Conservation (phyloP, 2,797 vertebrate genomes). For the Pelodytes ibericus region DNA sequence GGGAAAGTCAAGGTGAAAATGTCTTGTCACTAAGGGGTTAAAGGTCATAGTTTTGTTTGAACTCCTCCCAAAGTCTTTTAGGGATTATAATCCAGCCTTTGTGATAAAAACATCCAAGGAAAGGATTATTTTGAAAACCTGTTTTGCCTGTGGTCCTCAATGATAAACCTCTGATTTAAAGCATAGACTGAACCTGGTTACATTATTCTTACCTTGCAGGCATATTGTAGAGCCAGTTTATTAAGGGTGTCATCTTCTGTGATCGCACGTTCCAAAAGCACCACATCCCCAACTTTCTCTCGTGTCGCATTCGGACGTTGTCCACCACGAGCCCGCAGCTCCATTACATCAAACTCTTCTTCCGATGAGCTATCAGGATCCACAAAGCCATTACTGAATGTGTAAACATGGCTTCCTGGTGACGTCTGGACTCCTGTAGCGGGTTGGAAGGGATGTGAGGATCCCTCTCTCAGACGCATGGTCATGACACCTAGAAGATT, state of each 20-base stretch:
- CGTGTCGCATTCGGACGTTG: slow-evolving; percentile 58
- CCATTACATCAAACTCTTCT: slow-evolving; percentile 73
- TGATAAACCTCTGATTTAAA: too few species aligned
- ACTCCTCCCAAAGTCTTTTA: too few species aligned
- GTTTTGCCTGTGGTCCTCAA: too few species aligned
- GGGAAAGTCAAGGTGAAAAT: too few species aligned
- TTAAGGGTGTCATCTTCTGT: slow-evolving; percentile 83
- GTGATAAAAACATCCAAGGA: too few species aligned
- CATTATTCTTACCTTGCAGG: slow-evolving; percentile 91
- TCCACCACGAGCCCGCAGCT: slow-evolving; percentile 71
- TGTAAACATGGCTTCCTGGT: slow-evolving; percentile 80
- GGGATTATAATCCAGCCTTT: too few species aligned
- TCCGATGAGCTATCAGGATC: slow-evolving; percentile 74
- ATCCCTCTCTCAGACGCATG: slow-evolving; percentile 80
- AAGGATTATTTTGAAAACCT: too few species aligned
- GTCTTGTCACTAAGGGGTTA: too few species aligned
- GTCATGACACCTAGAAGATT: slow-evolving; percentile 18
- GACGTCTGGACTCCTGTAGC: slow-evolving; percentile 80
- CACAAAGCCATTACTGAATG: slow-evolving; percentile 73
- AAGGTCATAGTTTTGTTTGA: too few species aligned
- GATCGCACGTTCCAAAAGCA: slow-evolving; percentile 82
- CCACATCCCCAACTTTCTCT: slow-evolving; percentile 63
- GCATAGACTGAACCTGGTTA: too few species aligned
- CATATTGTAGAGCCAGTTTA: slow-evolving; percentile 92
- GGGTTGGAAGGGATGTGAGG: slow-evolving; percentile 80